Evolutionary conservation across 1,140 invertebrate genomes (phyloP).

Genomic region (Zaprionus davidi): DNA sequence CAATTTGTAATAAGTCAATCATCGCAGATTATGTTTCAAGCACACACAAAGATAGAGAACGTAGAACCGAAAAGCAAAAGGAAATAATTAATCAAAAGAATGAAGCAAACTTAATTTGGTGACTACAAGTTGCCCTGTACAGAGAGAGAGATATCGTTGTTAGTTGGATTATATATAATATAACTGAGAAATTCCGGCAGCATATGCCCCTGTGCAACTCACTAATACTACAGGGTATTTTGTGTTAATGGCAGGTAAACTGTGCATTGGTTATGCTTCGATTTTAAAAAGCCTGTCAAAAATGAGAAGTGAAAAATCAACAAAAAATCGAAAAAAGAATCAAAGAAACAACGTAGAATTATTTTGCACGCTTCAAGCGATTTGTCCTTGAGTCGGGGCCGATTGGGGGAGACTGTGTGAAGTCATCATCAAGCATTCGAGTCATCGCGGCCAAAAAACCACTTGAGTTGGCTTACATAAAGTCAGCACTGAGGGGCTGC

Average conservation of each 20-base stretch:
- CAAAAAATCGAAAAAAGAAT: background rate
- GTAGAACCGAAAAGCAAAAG: slow-evolving; percentile 21
- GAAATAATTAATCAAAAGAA: slow-evolving; percentile 43
- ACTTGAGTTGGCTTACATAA: slow-evolving; percentile 58
- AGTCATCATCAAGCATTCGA: slow-evolving; percentile 48
- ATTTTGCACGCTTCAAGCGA: slow-evolving; percentile 75
- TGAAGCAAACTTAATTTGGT: background rate
- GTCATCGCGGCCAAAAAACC: slow-evolving; percentile 42
- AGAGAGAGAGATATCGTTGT: background rate
- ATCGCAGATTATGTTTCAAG: slow-evolving; percentile 40
- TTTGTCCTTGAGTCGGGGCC: slow-evolving; percentile 75
- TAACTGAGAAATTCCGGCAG: too few species aligned
- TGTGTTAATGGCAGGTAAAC: slow-evolving; percentile 1
- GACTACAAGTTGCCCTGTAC: slow-evolving; percentile 6
- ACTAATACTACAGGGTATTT: slow-evolving; percentile 12
- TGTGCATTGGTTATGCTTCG: slow-evolving; percentile 25
- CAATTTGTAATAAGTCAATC: slow-evolving; percentile 72
- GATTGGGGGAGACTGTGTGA: slow-evolving; percentile 22
- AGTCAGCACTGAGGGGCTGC: background rate
- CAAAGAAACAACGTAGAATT: slow-evolving; percentile 20
- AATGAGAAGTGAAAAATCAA: slow-evolving; percentile 3
- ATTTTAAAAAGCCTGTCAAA: slow-evolving; percentile 43
- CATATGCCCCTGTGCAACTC: background rate
- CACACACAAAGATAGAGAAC: background rate
- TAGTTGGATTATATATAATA: background rate